A percentile compares a stretch with the other conserved stretches of the same genome.
Evolutionary conservation across 2,113 vertebrate species (phyloP).

Genomic region (Lepidothrix coronata): DNA sequence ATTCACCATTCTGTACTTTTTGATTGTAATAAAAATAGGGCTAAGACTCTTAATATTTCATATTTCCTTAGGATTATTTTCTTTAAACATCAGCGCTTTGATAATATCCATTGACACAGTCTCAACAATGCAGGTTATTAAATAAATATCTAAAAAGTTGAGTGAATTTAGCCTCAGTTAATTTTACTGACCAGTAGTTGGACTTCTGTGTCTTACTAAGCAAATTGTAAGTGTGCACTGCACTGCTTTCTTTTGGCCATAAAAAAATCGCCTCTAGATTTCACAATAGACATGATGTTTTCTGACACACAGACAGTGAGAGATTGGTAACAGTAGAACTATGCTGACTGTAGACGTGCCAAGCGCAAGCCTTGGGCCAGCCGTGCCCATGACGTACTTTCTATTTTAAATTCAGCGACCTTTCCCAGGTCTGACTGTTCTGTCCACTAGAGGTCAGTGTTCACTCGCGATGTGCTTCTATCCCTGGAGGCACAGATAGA

Average conservation of each 20-base stretch:
- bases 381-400: accelerated
- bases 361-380: neutral
- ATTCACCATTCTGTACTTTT: neutral
- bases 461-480: neutral
- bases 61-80: neutral
- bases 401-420: neutral
- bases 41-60: neutral
- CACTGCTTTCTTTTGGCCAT: neutral
- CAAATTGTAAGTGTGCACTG: neutral
- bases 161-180: neutral
- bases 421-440: neutral
- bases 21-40: neutral
- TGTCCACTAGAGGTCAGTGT: slow-evolving; percentile 43
- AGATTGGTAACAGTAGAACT: neutral
- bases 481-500: accelerated
- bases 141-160: neutral
- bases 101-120: neutral
- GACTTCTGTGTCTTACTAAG: accelerated
- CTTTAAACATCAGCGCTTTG: neutral
- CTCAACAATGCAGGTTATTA: neutral
- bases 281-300: neutral
- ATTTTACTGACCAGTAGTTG: neutral
- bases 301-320: neutral
- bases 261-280: neutral
- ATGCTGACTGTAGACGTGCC: neutral